These are phyloP conservation scores for Acrobeloides nanus DNA, from an alignment of 2,888 invertebrate species.

Conservation along the genomic window DNA sequence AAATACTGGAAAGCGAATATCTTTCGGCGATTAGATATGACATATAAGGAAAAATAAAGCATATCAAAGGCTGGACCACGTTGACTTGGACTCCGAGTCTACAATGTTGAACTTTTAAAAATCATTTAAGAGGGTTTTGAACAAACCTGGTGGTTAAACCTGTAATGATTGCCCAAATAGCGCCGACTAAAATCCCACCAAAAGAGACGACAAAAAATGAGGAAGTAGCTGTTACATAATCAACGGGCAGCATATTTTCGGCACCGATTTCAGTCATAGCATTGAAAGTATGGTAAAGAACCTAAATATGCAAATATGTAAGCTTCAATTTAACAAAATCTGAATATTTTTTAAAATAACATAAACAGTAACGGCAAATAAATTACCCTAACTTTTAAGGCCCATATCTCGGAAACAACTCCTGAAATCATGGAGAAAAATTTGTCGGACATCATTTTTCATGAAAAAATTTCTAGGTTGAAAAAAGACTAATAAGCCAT, in stretches of 20 bases:
- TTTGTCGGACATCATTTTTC: no score
- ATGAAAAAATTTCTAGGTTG: no score
- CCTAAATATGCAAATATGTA: constrained; percentile 17
- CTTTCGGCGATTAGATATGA: constrained; percentile 93
- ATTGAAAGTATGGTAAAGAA: constrained; percentile 33
- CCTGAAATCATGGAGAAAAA: no score
- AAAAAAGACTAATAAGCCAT: no score
- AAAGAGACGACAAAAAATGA: constrained; percentile 12
- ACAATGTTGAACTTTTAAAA: no score
- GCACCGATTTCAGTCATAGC: constrained; percentile 33
- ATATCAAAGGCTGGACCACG: constrained; percentile 96
- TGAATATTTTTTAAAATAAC: no score
- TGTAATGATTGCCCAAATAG: constrained; percentile 8
- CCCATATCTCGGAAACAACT: no score
- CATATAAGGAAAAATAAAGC: constrained; percentile 92
- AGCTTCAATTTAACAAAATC: no score
- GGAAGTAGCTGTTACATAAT: constrained; percentile 22
- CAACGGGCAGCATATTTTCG: constrained; percentile 26
- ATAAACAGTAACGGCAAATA: no score
- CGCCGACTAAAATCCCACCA: constrained; percentile 39
- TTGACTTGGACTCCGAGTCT: no score
- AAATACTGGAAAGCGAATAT: constrained; percentile 93
- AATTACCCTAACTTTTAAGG: no score
- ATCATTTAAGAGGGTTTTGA: no score
- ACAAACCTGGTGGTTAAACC: constrained; percentile 13